Conservation (phyloP, 1,140 invertebrate genomes). For the Zaprionus ornatus region DNA sequence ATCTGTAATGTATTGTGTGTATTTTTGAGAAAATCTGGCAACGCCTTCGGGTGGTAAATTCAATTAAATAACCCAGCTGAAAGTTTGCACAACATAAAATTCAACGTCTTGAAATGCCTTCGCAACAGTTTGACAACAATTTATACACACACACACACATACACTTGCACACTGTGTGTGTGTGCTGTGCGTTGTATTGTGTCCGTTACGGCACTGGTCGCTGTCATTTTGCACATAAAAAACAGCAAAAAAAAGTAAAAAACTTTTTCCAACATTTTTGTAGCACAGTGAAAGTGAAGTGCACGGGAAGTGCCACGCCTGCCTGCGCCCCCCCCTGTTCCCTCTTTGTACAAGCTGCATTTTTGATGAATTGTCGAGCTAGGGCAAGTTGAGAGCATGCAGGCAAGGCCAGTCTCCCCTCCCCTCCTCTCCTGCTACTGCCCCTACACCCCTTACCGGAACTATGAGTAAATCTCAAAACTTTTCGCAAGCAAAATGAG, state of each 20-base stretch:
- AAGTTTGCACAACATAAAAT: slow-evolving; percentile 60
- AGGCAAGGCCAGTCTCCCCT: not conserved
- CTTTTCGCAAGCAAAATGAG: slow-evolving; percentile 47
- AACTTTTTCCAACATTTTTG: slow-evolving; percentile 43
- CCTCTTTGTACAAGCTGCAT: slow-evolving; percentile 9
- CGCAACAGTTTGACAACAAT: slow-evolving; percentile 78
- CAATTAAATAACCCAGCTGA: slow-evolving; percentile 78
- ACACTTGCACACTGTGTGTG: slow-evolving; percentile 4
- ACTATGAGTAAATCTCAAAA: slow-evolving; percentile 47
- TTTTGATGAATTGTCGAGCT: slow-evolving; percentile 52
- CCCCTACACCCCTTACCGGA: slow-evolving; percentile 3
- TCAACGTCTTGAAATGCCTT: slow-evolving; percentile 71
- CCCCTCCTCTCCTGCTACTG: not conserved
- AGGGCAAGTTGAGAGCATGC: not conserved
- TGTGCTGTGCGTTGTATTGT: not conserved
- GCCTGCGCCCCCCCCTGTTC: not conserved
- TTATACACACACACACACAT: slow-evolving; percentile 49
- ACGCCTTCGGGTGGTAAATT: slow-evolving; percentile 73
- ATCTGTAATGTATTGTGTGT: not conserved
- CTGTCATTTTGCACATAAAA: slow-evolving; percentile 26
- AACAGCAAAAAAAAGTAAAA: slow-evolving; percentile 1
- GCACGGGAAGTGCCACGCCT: slow-evolving; percentile 9
- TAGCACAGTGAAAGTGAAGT: slow-evolving; percentile 25
- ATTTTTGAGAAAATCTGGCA: slow-evolving; percentile 4
- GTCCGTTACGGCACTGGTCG: slow-evolving; percentile 11